Base-by-base conservation (phyloP, 2,113 vertebrate species). In the Tachysurus vachellii region DNA sequence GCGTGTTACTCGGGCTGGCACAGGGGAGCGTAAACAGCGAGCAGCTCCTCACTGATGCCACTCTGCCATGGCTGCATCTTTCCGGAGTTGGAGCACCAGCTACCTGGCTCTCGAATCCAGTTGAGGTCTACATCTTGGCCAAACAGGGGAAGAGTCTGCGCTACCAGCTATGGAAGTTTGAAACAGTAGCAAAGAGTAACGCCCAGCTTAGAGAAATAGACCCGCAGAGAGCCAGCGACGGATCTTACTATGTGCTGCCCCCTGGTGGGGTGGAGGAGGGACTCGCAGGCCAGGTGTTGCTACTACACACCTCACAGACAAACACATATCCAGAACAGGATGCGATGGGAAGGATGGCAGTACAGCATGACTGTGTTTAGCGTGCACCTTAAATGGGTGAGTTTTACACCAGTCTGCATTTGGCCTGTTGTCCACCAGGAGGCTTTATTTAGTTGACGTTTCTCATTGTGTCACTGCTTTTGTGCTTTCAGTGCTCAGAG, bases 101-200 rank as follows among this genome's bases (percentile, higher is more conserved):
- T 0, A 89, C 91, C 1, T 31, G 85, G 12, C 12, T 70, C n/a
- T 56, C 2, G 57, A 14, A 71, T 0, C 77, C 82, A 0, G 71
- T 93, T 57, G 84, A 96, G 61, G 90, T 91, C 6, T 94, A 93
- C 88, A 66, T 96, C 88, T 89, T 96, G 17, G 94, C 95, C 50
- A 98, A 98, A 90, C 97, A 98, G 90, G 97, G 97, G 54, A 98
- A 97, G 91, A 98, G 97, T 89, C 93, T 96, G 85, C 95, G 93
- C 73, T 97, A 96, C 89, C 96, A 97, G 92, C 91, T 98, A 84
- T 98, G 97, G 97, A 94, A 89, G 86, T 92, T 96, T 36, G 89
- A 94, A 42, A 90, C 89, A 1, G 76, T 97, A 5, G 92, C 91
- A 47, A 91, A 93, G 3, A 98, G 97, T 92, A 98, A 98, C 26